These are phyloP conservation scores for Aporophyla lueneburgensis DNA, from an alignment of 2,888 invertebrate species.

Conservation along the genomic window DNA sequence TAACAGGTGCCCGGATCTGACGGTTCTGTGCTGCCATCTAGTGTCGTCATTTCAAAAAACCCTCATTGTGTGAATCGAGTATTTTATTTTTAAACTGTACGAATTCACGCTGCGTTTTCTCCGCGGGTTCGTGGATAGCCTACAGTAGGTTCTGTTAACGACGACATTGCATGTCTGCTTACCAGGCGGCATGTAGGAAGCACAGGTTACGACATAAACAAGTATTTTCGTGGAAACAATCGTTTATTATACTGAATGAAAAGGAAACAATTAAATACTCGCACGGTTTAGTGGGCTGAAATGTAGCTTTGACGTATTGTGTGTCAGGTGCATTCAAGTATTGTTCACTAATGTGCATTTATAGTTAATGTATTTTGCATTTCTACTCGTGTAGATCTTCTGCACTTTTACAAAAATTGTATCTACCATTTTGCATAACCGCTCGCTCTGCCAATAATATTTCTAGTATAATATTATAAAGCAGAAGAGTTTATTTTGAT, in stretches of 20 bases:
- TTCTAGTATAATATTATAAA: too few species aligned
- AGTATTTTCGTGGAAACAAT: slow-evolving; percentile 50
- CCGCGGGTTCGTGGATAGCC: not conserved
- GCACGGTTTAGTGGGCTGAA: slow-evolving; percentile 6
- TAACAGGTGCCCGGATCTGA: too few species aligned
- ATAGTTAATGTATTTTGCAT: not conserved
- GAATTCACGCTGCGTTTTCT: not conserved
- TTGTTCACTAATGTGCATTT: not conserved
- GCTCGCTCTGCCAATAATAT: too few species aligned
- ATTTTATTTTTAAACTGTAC: not conserved
- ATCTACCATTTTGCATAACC: not conserved
- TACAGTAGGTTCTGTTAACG: slow-evolving; percentile 48
- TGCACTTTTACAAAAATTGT: not conserved
- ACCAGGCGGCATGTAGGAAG: slow-evolving; percentile 42
- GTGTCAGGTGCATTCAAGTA: not conserved
- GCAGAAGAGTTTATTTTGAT: too few species aligned
- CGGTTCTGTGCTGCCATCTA: too few species aligned
- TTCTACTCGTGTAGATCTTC: not conserved
- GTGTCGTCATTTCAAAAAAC: too few species aligned
- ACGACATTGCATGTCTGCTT: slow-evolving; percentile 62
- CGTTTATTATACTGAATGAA: slow-evolving; percentile 47
- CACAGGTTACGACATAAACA: slow-evolving; percentile 42
- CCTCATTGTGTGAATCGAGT: not conserved
- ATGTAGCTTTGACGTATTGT: slow-evolving; percentile 30
- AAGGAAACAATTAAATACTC: slow-evolving; percentile 48